Evolutionary conservation across 92 coral and sea anemone species (phyloP), one percentile per base, ranked within the genome.

Genomic region (Pocillopora meandrina): DNA sequence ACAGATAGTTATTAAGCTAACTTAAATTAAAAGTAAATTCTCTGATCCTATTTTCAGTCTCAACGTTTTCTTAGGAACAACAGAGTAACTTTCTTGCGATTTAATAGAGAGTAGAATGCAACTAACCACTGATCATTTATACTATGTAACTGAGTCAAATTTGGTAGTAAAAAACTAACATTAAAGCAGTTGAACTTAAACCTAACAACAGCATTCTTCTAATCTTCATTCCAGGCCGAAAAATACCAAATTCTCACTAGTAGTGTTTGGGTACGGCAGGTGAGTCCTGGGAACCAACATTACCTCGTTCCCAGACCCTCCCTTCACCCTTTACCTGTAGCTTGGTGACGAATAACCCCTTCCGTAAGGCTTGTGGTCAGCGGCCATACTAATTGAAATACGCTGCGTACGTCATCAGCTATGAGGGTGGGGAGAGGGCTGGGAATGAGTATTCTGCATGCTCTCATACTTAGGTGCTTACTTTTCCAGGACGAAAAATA

Each of bases 191-290:
- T 26, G 31, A n/a, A 55, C 56, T n/a, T 56, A 31, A 56, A 64
- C 42, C 49, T 75, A 71, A 81, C 47, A 23, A 7, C 20, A 12
- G 60, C 69, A n/a, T 81, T 83, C 56, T 74, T 62, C 79, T 82
- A 72, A 83, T 72, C 82, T 90, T 56, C 71, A 60, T 93, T 93
- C 81, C 89, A 93, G 97, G 95, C 89, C 74, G 95, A 93, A 84
- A 93, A 93, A 85, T 89, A 91, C 17, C 97, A 93, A 80, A 91
- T 91, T 83, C 89, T 93, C 70, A 82, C 89, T 58, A 90, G 93
- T 34, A 90, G 92, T 78, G 93, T 93, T 60, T 93, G 97, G 97
- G 84, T 93, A 67, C 80, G 97, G 15, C 97, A 93, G 95, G 97
- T 93, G 80, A 89, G 97, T 87, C 65, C 86, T 81, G 85, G 81